Evolutionary conservation across 2,888 invertebrate species (phyloP), one percentile per base, ranked within the genome.

Genomic region (Drosophila robusta): DNA sequence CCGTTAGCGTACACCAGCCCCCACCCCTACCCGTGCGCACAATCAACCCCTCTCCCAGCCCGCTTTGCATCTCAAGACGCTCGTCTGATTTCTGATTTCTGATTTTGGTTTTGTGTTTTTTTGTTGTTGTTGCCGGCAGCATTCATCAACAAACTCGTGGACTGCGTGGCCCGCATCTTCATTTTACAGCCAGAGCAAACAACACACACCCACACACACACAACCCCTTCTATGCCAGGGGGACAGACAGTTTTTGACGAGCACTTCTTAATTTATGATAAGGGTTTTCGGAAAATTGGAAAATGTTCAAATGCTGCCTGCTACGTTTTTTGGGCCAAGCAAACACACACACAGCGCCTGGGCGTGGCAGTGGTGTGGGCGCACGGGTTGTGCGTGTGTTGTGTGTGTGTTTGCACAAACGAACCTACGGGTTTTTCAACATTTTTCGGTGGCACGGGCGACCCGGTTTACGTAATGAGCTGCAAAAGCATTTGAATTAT

Each of bases 181-280:
- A 87, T 86, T 85, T 86, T 58, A 56, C 60, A 58, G 70, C 50
- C 62, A 72, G 63, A 68, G 80, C 74, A 84, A 84, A 88, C 86
- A 84, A 71, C 75, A 54, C 44, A 57, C 70, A 51, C 74, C 64
- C 64, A 63, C 71, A 54, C 52, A 56, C 63, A 51, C 60, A 57
- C 62, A 45, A 49, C 51, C 45, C 51, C 51, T 16, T 56, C 51
- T 58, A 3, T 54, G 46, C 60, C 63, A 46, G 44, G 42, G 45
- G 68, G 78, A 73, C 79, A 87, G 88, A 88, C 86, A 87, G 76
- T 87, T 84, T 87, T 83, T 88, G 90, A 89, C 85, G 88, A 90
- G 87, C 81, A 77, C 69, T 88, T 86, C 80, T 88, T 89, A 90
- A 90, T 89, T 90, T 89, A 83, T 89, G 89, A 89, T 89, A 89